Evolutionary conservation across 2,113 vertebrate genomes (phyloP).

Genomic region (Brachyhypopomus gauderio): DNA sequence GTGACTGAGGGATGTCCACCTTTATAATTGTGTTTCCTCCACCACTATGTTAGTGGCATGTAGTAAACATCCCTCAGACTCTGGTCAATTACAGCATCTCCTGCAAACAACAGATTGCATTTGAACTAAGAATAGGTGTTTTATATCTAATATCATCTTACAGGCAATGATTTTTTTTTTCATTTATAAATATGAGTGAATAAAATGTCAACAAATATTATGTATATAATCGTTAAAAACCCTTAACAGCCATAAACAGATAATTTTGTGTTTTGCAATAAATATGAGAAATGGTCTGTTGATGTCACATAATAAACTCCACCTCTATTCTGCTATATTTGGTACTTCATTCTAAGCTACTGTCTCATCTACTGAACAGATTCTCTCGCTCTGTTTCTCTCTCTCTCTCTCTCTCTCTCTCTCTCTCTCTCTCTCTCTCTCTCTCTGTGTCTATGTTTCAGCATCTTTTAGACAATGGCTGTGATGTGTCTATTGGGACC

Average conservation of each 20-base stretch:
- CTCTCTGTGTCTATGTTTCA: conserved; percentile 8
- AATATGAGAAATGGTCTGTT: background rate
- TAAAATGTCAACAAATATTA: no score
- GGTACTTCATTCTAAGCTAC: background rate
- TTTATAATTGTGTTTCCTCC: conserved; percentile 26
- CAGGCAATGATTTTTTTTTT: no score
- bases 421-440: conserved; percentile 22
- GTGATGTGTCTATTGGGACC: conserved; percentile 55
- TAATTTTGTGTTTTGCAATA: background rate
- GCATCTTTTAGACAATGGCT: conserved; percentile 55
- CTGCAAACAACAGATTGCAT: no score
- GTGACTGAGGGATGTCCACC: background rate
- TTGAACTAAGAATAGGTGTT: no score
- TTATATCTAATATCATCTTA: no score
- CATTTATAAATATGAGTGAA: no score
- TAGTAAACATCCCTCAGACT: no score
- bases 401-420: conserved; percentile 20
- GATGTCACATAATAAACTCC: conserved; percentile 5
- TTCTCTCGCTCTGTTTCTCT: conserved; percentile 28
- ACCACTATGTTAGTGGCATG: background rate
- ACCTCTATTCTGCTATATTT: background rate
- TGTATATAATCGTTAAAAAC: no score
- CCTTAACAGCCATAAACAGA: no score
- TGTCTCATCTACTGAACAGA: background rate
- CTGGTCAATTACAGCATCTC: no score